These are phyloP conservation scores for Petaurus breviceps DNA, from an alignment of 2,113 vertebrate genomes.

Conservation along the genomic window DNA sequence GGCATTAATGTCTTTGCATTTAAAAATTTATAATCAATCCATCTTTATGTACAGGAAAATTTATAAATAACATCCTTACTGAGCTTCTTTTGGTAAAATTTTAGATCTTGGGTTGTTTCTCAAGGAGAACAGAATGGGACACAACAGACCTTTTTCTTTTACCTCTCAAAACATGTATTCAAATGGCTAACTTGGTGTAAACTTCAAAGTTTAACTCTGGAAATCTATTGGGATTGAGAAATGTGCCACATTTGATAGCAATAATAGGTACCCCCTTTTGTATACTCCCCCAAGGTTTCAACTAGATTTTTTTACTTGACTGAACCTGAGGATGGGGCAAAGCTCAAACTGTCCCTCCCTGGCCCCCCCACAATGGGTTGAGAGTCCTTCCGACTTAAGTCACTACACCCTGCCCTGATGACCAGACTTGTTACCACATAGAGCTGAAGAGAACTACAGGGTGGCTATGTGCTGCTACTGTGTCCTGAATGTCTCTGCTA, in stretches of 20 bases:
- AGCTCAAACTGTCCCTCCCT: neutral
- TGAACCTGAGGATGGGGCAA: neutral
- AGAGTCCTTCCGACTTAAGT: neutral
- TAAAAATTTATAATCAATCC: constrained; percentile 14
- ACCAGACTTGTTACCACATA: neutral
- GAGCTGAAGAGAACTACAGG: neutral
- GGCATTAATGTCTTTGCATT: constrained; percentile 12
- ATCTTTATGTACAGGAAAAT: constrained; percentile 5
- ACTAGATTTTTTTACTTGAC: neutral
- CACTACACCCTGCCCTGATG: neutral
- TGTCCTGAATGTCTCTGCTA: neutral
- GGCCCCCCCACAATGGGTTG: neutral
- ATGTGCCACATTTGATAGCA: neutral
- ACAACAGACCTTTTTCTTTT: neutral
- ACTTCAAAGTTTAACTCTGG: neutral
- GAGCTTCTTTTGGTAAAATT: neutral
- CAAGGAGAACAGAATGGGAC: constrained; percentile 28
- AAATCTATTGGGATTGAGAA: neutral
- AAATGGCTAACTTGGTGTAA: constrained; percentile 1
- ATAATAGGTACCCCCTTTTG: neutral
- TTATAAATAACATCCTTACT: neutral
- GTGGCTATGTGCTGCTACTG: neutral
- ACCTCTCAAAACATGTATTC: neutral
- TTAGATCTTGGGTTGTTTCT: neutral
- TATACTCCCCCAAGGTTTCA: neutral